Evolutionary conservation across 2,797 vertebrate species (phyloP), one percentile per base, ranked within the genome.

Genomic region (Macropus fuliginosus): DNA sequence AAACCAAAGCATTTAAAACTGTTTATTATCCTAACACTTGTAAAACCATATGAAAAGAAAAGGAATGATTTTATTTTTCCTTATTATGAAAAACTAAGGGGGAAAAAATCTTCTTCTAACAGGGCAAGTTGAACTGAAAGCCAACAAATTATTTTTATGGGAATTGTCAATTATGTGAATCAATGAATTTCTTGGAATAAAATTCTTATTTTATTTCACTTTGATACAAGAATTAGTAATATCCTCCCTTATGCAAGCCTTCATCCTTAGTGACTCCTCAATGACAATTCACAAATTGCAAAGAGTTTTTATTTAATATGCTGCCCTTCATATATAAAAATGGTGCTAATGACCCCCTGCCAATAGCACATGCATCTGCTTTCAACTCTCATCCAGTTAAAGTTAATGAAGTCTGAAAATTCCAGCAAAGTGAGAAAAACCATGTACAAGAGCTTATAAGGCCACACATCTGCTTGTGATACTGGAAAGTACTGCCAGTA

Each of bases 121-220:
- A 56, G 10, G 40, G 40, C 14, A 93, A 95, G 34, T 91, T 90
- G 95, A 94, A 95, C 90, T 46, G 28, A 16, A 95, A 95, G 29
- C 66, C 13, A 87, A 66, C n/a, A 91, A 50, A 34, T 29, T 90
- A 29, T 59, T 95, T 54, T 91, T 57, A 62, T n/a, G 55, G 46
- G 55, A 92, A 92, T 96, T 56, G 55, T 62, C 94, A 94, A 55
- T 97, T 50, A 90, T 5, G 34, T 12, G 74, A 62, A 91, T 13
- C 89, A 92, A 92, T 95, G 90, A 54, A n/a, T 94, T 95, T 31
- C 89, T 95, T 50, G 59, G 29, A 92, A 96, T 92, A 59, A 96
- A 27, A 46, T 50, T 74, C 16, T 24, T 10, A 74, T 92, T 94
- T 95, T 87, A 92, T 62, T 96, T 95, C 40, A 91, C 91, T 54